Evolutionary conservation across 2,888 invertebrate species (phyloP), one percentile per base, ranked within the genome.

Genomic region (Pegoplata infirma): DNA sequence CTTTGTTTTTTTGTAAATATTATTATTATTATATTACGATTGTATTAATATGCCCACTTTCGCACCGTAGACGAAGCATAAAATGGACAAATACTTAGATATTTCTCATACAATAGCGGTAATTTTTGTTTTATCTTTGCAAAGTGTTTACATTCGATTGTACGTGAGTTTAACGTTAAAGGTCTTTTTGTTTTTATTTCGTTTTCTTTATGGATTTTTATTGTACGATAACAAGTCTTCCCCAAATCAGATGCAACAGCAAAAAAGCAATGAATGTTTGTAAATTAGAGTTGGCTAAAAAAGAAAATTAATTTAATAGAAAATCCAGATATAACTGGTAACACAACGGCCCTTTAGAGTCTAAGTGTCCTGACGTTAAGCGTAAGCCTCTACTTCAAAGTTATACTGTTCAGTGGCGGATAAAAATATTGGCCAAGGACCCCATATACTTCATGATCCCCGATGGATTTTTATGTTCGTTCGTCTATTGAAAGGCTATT

Each of bases 91-190:
- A 53, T 49, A 74, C 40, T 56, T 56, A 10, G 28, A 46, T 64
- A 67, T 61, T 67, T 67, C 63, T 44, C 67, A 68, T 36, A 58
- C 32, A 64, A 78, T 63, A 32, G 74, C 78, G 73, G 66, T 16
- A 53, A 46, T 53, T 69, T 78, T 68, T 73, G 69, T 74, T 74
- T 74, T 49, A 74, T 74, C 69, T 74, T 63, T 32, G 61, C 21
- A 69, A 74, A 66, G 69, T 78, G 64, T 74, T 77, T 78, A 44
- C 66, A 69, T 46, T 59, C 23, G 44, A 56, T 74, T 63, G 56
- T 44, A 77, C 58, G 72, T 78, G 78, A 66, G 78, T 74, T 74
- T 74, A 71, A 55, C 49, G 17, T 78, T 74, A 32, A 74, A 74
- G 49, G 64, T 71, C 32, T 66, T 8, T 44, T 14, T 53, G 46